These are phyloP conservation scores for Salarias fasciatus DNA, from an alignment of 2,797 vertebrate species.

Conservation along the genomic window DNA sequence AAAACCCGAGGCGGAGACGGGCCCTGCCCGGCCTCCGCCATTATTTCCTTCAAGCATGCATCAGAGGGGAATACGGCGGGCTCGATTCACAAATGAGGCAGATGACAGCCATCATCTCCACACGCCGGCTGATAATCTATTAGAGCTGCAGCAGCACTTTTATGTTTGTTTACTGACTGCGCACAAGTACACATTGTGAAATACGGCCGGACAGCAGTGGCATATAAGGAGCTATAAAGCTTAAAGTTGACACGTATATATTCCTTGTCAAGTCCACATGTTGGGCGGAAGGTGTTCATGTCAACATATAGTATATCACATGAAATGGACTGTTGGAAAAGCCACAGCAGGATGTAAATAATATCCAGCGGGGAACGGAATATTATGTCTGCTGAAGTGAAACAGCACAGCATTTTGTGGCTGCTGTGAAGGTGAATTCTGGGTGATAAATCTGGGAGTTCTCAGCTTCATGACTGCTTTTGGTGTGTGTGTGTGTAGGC, in stretches of 20 bases:
- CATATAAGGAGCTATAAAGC: constrained; percentile 3
- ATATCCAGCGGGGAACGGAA: neutral
- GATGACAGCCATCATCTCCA: constrained; percentile 16
- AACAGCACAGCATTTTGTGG: no score
- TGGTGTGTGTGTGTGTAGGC: neutral
- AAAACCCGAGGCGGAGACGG: constrained; percentile 40
- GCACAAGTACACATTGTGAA: neutral
- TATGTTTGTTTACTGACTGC: constrained; percentile 3
- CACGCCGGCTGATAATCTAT: constrained; percentile 21
- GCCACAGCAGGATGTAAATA: constrained; percentile 2
- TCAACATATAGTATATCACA: constrained; percentile 9
- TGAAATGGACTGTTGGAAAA: constrained; percentile 21
- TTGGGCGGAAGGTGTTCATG: neutral
- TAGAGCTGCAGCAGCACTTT: constrained; percentile 1
- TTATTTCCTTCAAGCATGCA: constrained; percentile 12
- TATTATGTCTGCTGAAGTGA: neutral
- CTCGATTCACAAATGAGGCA: constrained; percentile 13
- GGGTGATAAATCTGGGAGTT: neutral
- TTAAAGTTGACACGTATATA: neutral
- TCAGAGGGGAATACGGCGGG: constrained; percentile 1
- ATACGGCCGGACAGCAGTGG: constrained; percentile 2
- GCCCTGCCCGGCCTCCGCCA: neutral
- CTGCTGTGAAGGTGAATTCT: no score
- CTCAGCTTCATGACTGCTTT: neutral
- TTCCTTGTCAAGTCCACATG: constrained; percentile 5